Percentiles rank a stretch among this genome's conserved stretches.
These are phyloP conservation scores for Orcinus orca DNA, from an alignment of 2,113 vertebrate species.

Conservation along the genomic window DNA sequence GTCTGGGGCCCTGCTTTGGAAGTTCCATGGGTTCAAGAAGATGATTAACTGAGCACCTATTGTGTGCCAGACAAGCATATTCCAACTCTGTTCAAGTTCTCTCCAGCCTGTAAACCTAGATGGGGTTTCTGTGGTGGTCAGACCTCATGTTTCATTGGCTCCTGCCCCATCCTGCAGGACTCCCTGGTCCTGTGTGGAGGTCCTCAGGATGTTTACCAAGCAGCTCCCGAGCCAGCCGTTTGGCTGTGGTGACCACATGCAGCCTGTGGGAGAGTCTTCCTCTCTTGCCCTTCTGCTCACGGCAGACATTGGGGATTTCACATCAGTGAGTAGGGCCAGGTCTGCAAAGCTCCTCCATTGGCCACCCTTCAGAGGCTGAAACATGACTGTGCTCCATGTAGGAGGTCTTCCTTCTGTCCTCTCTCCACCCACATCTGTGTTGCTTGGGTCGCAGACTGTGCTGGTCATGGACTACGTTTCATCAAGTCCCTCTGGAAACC, in stretches of 20 bases:
- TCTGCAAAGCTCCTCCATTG: background rate
- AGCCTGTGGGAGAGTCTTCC: background rate
- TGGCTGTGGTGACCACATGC: background rate
- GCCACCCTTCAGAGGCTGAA: background rate
- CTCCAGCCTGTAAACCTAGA: background rate
- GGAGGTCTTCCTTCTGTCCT: background rate
- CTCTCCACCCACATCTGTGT: rapidly evolving
- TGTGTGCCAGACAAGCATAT: background rate
- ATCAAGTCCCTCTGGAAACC: background rate
- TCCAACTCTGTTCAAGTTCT: background rate
- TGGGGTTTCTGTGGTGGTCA: background rate
- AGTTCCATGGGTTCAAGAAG: background rate
- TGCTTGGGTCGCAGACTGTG: background rate
- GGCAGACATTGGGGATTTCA: background rate
- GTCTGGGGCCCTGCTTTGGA: background rate
- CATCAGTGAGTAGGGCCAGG: background rate
- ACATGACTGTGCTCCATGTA: background rate
- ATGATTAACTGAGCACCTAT: background rate
- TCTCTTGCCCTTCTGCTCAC: background rate
- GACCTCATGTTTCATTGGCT: background rate
- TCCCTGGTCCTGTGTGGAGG: background rate
- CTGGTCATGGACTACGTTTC: background rate
- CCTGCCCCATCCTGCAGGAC: background rate
- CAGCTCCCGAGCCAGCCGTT: background rate
- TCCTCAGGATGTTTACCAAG: background rate